Evolutionary conservation across 2,888 invertebrate genomes (phyloP).

Genomic region (Blastobasis lacticolella): DNA sequence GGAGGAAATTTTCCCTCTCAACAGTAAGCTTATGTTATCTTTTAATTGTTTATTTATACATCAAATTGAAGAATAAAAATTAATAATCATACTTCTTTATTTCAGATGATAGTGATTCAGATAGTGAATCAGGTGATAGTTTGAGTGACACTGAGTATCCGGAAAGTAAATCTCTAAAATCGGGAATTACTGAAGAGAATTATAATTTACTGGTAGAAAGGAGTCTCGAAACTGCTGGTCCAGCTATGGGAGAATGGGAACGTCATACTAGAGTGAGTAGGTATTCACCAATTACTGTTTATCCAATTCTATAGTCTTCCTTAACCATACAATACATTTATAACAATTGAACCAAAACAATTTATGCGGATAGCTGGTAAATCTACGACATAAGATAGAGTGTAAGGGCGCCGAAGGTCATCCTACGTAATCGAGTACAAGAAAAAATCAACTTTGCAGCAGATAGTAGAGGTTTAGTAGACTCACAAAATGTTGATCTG

Average conservation of each 20-base stretch:
- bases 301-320: too few species aligned
- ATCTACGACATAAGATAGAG: too few species aligned
- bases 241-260: constrained; percentile 89
- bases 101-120: constrained; percentile 36
- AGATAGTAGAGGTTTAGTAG: too few species aligned
- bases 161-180: constrained; percentile 31
- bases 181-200: constrained; percentile 20
- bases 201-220: constrained; percentile 66
- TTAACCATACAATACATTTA: too few species aligned
- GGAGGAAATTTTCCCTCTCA: constrained; percentile 75
- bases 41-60: background rate
- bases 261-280: constrained; percentile 85
- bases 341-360: too few species aligned
- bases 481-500: too few species aligned
- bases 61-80: too few species aligned
- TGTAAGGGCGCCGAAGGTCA: too few species aligned
- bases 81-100: background rate
- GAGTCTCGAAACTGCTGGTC: constrained; percentile 72
- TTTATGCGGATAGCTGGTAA: too few species aligned
- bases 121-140: constrained; percentile 46
- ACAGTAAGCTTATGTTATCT: constrained; percentile 42
- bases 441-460: too few species aligned
- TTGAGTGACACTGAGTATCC: constrained; percentile 63
- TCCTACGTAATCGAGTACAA: too few species aligned
- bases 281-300: constrained; percentile 27